Conservation (phyloP, 2,113 vertebrate species). For the Dolichotis patagonum region DNA sequence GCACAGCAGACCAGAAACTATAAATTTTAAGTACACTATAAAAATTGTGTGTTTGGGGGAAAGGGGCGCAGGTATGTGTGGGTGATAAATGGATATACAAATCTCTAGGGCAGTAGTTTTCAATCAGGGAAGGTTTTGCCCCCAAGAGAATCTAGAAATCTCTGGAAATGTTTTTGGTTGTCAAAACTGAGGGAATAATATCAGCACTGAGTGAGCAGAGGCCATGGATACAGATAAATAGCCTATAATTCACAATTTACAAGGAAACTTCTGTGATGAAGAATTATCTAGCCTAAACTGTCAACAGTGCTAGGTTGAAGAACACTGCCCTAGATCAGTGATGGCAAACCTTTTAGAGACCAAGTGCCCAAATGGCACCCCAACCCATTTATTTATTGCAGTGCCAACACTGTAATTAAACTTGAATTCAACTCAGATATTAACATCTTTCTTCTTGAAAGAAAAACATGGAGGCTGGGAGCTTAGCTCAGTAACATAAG, state of each 20-base stretch:
- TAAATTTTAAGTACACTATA: not conserved
- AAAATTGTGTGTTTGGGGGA: not conserved
- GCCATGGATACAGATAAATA: not conserved
- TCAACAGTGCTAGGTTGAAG: not conserved
- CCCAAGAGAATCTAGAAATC: not conserved
- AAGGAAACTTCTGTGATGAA: not conserved
- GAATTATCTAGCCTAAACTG: not conserved
- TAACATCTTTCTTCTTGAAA: not conserved
- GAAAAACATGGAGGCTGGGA: not conserved
- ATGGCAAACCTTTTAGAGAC: not conserved
- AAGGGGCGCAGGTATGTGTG: not conserved
- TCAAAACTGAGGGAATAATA: not conserved
- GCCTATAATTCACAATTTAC: not conserved
- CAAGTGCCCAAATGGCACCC: not conserved
- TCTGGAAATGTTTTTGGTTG: not conserved
- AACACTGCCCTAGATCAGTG: not conserved
- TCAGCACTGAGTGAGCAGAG: not conserved
- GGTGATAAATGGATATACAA: not conserved
- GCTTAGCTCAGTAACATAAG: too few species aligned
- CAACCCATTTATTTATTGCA: not conserved
- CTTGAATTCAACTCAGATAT: not conserved
- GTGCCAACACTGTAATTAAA: not conserved
- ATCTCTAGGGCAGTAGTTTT: not conserved
- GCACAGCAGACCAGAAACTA: too few species aligned
- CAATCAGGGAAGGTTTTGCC: not conserved